Conservation (phyloP, 1,140 invertebrate genomes). For the Drosophila nigromelanica region DNA sequence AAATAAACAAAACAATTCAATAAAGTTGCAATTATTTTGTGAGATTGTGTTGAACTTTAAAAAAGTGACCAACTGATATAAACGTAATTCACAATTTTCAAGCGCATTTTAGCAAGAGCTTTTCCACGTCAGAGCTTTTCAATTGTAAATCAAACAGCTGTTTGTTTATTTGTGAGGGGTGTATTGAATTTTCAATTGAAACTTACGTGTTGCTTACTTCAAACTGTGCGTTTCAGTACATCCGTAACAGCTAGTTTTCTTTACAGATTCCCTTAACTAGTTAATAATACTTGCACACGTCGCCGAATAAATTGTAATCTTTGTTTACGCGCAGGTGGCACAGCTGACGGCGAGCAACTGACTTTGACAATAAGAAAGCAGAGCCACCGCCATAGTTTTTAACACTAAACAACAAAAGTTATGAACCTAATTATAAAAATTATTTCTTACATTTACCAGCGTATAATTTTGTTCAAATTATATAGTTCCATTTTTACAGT, state of each 20-base stretch:
- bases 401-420: neutral
- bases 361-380: neutral
- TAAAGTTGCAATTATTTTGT: neutral
- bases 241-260: no score
- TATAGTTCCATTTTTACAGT: no score
- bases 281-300: neutral
- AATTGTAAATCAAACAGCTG: conserved; percentile 45
- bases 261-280: neutral
- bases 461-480: no score
- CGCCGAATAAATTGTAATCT: neutral
- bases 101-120: neutral
- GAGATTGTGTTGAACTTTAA: no score
- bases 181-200: neutral
- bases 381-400: neutral
- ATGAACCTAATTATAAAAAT: no score
- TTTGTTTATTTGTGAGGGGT: neutral
- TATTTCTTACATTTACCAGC: no score
- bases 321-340: conserved; percentile 1
- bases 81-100: neutral
- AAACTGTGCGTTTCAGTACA: neutral
- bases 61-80: no score
- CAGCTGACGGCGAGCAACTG: conserved; percentile 14
- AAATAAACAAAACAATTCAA: no score
- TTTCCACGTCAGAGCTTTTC: conserved; percentile 26
- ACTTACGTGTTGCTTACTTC: conserved; percentile 2